phyloP scores from a whole-genome alignment of 2,113 vertebrate genomes.

The Cinclus mexicanus region DNA sequence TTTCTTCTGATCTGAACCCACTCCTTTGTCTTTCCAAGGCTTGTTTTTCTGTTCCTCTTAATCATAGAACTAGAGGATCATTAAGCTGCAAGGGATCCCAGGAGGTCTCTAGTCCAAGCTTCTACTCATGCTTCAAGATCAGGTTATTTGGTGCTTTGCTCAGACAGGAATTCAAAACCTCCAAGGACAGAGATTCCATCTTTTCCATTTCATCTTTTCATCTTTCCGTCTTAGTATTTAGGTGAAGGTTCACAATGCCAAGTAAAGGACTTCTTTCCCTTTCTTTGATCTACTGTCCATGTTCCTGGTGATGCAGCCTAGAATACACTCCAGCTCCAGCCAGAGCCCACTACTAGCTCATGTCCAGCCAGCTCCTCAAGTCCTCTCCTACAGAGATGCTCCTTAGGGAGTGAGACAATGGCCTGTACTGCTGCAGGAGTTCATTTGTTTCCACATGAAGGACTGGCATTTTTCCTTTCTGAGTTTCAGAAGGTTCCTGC shows the following conservation, averaged over 20 bases:
- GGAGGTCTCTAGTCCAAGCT: neutral
- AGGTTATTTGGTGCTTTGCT: neutral
- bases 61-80: neutral
- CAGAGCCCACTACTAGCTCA: neutral
- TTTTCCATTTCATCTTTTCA: neutral
- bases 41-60: neutral
- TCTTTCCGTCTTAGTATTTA: neutral
- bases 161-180: neutral
- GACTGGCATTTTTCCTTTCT: neutral
- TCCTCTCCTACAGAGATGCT: neutral
- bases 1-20: neutral
- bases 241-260: neutral
- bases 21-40: neutral
- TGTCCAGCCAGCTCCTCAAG: neutral
- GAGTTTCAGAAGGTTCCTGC: neutral
- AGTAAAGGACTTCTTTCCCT: neutral
- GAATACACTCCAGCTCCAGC: neutral
- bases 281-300: neutral
- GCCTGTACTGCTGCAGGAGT: neutral
- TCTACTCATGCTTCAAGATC: neutral
- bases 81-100: neutral
- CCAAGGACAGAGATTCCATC: neutral
- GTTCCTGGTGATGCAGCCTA: neutral
- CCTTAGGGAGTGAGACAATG: neutral
- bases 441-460: neutral